phyloP scores from a whole-genome alignment of 2,888 invertebrate genomes.

The Cheilosia variabilis region DNA sequence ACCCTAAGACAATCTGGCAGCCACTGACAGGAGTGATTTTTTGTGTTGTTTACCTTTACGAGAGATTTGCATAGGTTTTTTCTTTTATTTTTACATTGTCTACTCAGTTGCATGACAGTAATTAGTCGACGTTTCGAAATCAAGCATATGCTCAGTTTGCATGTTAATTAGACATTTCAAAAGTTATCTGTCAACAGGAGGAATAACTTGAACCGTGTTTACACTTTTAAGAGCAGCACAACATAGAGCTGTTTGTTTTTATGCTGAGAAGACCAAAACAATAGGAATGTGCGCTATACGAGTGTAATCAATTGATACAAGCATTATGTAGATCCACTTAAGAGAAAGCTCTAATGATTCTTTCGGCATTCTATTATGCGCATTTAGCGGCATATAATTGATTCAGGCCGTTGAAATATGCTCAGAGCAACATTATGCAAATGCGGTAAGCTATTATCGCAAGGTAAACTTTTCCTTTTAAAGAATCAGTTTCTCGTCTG shows the following conservation, averaged over 20 bases:
- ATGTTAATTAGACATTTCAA: slow-evolving; percentile 56
- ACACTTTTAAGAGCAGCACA: background rate
- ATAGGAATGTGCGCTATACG: slow-evolving; percentile 1
- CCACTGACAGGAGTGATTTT: slow-evolving; percentile 46
- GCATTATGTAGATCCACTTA: background rate
- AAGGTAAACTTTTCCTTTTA: slow-evolving; percentile 50
- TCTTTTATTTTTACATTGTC: background rate
- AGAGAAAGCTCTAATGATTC: slow-evolving; percentile 29
- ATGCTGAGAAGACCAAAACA: background rate
- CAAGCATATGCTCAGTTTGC: slow-evolving; percentile 15
- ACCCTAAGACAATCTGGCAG: slow-evolving; percentile 68
- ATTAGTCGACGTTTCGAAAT: slow-evolving; percentile 60
- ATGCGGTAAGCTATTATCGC: slow-evolving; percentile 16
- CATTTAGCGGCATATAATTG: slow-evolving; percentile 22
- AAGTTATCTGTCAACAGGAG: slow-evolving; percentile 18
- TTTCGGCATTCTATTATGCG: slow-evolving; percentile 11
- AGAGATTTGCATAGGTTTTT: background rate
- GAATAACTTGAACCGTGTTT: slow-evolving; percentile 7
- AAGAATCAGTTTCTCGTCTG: slow-evolving; percentile 24
- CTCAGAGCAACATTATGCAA: slow-evolving; percentile 40
- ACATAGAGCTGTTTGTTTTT: background rate
- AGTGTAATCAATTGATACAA: too few species aligned
- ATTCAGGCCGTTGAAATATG: slow-evolving; percentile 20
- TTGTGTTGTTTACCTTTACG: background rate
- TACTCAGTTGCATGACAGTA: slow-evolving; percentile 55